Percentiles rank a stretch among this genome's conserved stretches.
Conservation (phyloP, 1,140 invertebrate species). For the Drosophila tristis region DNA sequence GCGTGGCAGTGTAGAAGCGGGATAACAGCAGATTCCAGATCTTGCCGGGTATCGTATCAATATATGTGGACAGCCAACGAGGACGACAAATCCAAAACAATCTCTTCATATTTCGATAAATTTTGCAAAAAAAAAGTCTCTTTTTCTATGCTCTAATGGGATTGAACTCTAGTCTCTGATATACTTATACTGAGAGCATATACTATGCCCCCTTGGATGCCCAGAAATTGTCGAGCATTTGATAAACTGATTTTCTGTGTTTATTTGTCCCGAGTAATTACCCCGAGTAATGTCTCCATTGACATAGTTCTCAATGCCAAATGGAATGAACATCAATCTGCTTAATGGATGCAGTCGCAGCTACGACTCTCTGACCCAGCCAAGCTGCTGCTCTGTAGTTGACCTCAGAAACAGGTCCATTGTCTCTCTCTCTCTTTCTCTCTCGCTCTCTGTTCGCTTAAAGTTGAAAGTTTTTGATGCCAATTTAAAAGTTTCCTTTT, state of each 20-base stretch:
- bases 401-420: not conserved
- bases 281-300: conserved; percentile 32
- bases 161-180: too few species aligned
- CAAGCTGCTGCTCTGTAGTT: conserved; percentile 1
- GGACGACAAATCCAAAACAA: too few species aligned
- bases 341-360: conserved; percentile 54
- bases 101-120: too few species aligned
- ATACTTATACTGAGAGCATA: too few species aligned
- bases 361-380: conserved; percentile 27
- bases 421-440: conserved; percentile 1
- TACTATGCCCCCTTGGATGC: not conserved
- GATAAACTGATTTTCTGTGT: conserved; percentile 18
- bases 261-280: too few species aligned
- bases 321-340: conserved; percentile 56
- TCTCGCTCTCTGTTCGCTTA: conserved; percentile 1
- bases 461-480: conserved; percentile 56
- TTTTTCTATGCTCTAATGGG: too few species aligned
- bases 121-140: too few species aligned
- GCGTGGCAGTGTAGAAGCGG: conserved; percentile 27
- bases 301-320: conserved; percentile 45
- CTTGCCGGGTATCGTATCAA: not conserved
- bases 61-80: not conserved
- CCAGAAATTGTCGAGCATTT: not conserved
- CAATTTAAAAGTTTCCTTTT: conserved; percentile 63
- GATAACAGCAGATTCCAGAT: conserved; percentile 17